phyloP scores from a whole-genome alignment of 1,140 invertebrate genomes.

The Macrotrachela quadricornifera region DNA sequence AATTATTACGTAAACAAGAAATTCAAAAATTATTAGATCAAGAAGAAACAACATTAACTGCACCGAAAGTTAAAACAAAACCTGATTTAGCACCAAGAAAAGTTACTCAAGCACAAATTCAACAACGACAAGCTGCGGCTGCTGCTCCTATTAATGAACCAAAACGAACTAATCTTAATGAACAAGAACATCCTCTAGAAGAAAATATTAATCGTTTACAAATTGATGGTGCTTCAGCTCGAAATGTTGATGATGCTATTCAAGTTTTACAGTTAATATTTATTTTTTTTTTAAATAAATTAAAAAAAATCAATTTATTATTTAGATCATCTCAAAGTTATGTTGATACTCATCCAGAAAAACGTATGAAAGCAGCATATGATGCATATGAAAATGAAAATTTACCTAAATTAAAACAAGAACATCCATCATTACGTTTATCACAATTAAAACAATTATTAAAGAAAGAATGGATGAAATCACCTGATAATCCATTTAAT shows the following conservation, averaged over 20 bases:
- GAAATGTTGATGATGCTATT: constrained; percentile 70
- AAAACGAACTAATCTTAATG: constrained; percentile 12
- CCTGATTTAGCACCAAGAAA: constrained; percentile 47
- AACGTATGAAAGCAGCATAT: constrained; percentile 74
- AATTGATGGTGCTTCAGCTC: constrained; percentile 60
- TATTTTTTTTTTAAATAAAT: not conserved
- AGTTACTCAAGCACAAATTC: constrained; percentile 60
- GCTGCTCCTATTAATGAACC: not conserved
- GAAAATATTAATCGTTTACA: constrained; percentile 77
- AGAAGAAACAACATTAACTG: constrained; percentile 49
- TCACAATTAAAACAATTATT: constrained; percentile 43
- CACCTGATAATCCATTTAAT: constrained; percentile 85
- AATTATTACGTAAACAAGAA: constrained; percentile 65
- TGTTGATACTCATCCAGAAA: constrained; percentile 61
- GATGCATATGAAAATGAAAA: constrained; percentile 62
- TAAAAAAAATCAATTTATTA: not conserved
- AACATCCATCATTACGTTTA: constrained; percentile 65
- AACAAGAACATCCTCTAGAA: constrained; percentile 41
- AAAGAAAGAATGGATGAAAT: constrained; percentile 77
- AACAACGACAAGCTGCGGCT: constrained; percentile 7
- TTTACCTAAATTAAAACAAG: constrained; percentile 62
- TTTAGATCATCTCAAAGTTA: constrained; percentile 20
- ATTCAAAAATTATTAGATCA: constrained; percentile 61
- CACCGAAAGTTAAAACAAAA: constrained; percentile 18
- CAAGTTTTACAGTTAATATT: constrained; percentile 47